phyloP scores from a whole-genome alignment of 1,140 invertebrate genomes.

The Zaprionus taronus region DNA sequence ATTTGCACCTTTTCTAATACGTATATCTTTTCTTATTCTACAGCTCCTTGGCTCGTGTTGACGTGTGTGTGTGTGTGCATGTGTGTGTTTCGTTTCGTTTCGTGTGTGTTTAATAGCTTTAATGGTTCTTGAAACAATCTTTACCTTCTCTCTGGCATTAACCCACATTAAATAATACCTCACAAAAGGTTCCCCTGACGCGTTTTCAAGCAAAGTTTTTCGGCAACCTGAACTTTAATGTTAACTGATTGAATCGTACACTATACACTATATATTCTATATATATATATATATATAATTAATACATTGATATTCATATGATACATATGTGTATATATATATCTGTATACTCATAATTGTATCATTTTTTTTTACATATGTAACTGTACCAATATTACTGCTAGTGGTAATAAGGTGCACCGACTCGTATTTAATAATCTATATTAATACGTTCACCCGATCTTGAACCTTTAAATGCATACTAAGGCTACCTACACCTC shows the following conservation, averaged over 20 bases:
- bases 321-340: not conserved
- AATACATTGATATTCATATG: not conserved
- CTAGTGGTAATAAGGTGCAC: not conserved
- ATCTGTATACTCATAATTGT: not conserved
- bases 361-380: not conserved
- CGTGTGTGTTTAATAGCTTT: constrained; percentile 52
- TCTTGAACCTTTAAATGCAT: constrained; percentile 2
- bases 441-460: not conserved
- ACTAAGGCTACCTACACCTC: constrained; percentile 43
- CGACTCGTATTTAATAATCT: not conserved
- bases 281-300: not conserved
- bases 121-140: constrained; percentile 45
- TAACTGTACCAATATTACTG: not conserved
- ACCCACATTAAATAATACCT: constrained; percentile 22
- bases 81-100: constrained; percentile 25
- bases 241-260: constrained; percentile 14
- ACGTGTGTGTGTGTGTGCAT: constrained; percentile 68
- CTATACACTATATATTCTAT: not conserved
- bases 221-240: constrained; percentile 16
- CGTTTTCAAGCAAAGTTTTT: constrained; percentile 74
- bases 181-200: constrained; percentile 25
- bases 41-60: constrained; percentile 74
- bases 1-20: constrained; percentile 34
- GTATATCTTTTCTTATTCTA: constrained; percentile 48
- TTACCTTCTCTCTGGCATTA: constrained; percentile 54